Evolutionary conservation across 2,797 vertebrate genomes (phyloP), one percentile per base, ranked within the genome.

Genomic region (Typhlichthys eigenmanni): DNA sequence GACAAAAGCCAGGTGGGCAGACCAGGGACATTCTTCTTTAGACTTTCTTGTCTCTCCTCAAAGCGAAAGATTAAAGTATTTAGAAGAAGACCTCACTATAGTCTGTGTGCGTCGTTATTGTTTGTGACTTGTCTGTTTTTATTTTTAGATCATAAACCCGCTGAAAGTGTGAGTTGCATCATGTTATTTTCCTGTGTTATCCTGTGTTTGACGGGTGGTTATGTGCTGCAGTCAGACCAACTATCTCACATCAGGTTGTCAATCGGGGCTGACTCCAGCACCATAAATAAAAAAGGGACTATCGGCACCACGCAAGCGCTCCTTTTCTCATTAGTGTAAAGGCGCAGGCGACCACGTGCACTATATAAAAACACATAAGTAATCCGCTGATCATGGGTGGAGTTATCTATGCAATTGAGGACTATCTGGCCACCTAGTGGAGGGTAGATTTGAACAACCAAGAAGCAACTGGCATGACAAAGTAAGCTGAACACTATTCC

Each of bases 201-300:
- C 67, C 59, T 60, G 55, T 65, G 68, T 81, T 71, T 69, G 71
- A 74, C 38, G 7, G 38, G 38, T 43, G 38, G 38, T 8, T 43
- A 43, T 43, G 9, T 4, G 24, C 24, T 29, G 3, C 24, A 29
- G 24, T 29, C 38, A 43, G 38, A 43, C 38, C 8, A 7, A 10
- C 38, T 43, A 7, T 10, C 38, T 8, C 38, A 43, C 9, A 7
- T 8, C 61, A n/a, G 64, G 67, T 78, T 89, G 85, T 86, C 89
- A 88, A 72, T 91, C 86, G 83, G 47, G 19, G 72, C 52, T 55
- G 63, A 70, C 74, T 78, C 72, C 57, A 64, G 61, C 58, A 62
- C 64, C 74, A 87, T 88, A 85, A 91, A 92, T 90, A 90, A 88
- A 84, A 79, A 60, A 89, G 85, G 78, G 72, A 60, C 77, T 71